phyloP scores from a whole-genome alignment of 2,888 invertebrate species.

The Mythimna albipuncta region DNA sequence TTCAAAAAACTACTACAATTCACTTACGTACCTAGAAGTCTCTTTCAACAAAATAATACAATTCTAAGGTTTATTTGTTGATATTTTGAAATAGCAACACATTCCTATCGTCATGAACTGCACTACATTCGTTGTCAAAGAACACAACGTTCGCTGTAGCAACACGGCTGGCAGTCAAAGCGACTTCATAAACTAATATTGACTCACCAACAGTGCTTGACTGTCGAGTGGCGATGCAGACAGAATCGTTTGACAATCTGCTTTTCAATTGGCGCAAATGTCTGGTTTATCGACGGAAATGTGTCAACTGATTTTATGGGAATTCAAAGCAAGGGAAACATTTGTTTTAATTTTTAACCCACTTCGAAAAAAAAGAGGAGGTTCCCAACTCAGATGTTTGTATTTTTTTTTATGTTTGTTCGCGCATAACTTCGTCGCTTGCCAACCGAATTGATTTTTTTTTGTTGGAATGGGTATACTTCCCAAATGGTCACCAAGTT shows the following conservation, averaged over 20 bases:
- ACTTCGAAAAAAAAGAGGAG: too few relatives aligned
- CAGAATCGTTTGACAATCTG: constrained; percentile 19
- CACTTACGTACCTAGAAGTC: too few relatives aligned
- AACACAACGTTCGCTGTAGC: not conserved
- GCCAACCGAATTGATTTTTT: too few relatives aligned
- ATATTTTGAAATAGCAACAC: not conserved
- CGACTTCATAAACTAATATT: constrained; percentile 31
- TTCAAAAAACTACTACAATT: too few relatives aligned
- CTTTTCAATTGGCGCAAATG: not conserved
- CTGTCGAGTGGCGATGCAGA: constrained; percentile 17
- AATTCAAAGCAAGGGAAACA: not conserved
- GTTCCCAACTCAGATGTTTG: too few relatives aligned
- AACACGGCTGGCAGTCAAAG: constrained; percentile 20
- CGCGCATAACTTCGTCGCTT: too few relatives aligned
- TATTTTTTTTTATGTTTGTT: too few relatives aligned
- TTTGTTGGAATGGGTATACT: too few relatives aligned
- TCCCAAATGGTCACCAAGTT: too few relatives aligned
- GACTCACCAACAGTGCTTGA: constrained; percentile 15
- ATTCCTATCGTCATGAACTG: not conserved
- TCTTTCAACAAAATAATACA: too few relatives aligned
- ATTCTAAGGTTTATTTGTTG: not conserved
- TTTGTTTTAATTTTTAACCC: too few relatives aligned
- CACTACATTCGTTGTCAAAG: not conserved
- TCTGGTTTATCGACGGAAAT: not conserved
- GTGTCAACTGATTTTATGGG: not conserved